Evolutionary conservation across 2,113 vertebrate genomes (phyloP).

Genomic region (Bos javanicus): DNA sequence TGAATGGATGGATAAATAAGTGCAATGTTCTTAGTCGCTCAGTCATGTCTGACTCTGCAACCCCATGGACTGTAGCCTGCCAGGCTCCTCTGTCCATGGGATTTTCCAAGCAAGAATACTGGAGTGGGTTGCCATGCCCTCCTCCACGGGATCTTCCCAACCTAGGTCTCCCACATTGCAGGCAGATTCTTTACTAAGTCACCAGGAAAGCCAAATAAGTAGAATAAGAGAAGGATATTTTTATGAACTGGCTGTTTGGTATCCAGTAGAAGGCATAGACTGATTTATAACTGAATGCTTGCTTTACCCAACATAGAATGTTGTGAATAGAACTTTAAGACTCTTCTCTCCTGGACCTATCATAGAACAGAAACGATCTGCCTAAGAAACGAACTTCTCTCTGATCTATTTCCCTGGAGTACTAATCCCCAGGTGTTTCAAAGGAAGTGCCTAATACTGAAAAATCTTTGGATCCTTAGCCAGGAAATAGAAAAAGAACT

Average conservation of each 20-base stretch:
- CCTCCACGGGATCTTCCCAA: not conserved
- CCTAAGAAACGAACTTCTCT: not conserved
- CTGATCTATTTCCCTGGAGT: not conserved
- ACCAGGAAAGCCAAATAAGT: not conserved
- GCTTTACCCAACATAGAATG: not conserved
- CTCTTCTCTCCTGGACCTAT: not conserved
- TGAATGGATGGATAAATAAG: not conserved
- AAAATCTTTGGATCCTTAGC: not conserved
- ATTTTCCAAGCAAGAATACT: not conserved
- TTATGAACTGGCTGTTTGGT: not conserved
- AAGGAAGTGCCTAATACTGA: not conserved
- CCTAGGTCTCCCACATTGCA: not conserved
- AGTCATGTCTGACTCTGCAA: fast-evolving
- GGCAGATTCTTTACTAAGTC: not conserved
- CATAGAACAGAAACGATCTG: not conserved
- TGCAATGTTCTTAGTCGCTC: not conserved
- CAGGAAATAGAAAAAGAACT: not conserved
- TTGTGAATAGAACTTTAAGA: not conserved
- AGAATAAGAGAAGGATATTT: not conserved
- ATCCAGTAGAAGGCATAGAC: not conserved
- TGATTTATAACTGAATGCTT: not conserved
- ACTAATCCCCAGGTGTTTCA: not conserved
- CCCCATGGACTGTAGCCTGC: not conserved
- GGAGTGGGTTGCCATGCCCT: not conserved
- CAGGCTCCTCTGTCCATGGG: not conserved